Evolutionary conservation across 2,113 vertebrate genomes (phyloP), one percentile per base, ranked within the genome.

Genomic region (Smithornis capensis): DNA sequence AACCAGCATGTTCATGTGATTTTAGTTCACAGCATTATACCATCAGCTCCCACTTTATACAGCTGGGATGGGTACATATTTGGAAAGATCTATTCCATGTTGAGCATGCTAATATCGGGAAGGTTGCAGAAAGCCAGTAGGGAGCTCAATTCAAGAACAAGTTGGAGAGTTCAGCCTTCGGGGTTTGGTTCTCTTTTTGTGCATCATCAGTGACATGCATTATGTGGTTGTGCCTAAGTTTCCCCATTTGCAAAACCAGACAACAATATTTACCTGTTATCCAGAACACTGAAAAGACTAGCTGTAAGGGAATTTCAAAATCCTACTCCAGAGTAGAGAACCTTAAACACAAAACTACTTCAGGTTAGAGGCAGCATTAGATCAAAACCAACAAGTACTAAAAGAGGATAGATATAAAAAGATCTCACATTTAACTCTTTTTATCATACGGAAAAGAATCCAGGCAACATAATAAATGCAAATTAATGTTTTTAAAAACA

Each of bases 1-100:
- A 74, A 81, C 3, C 59, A 82, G 0, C 2, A 3, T 1, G 25
- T 19, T 56, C 2, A 6, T 2, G 6, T 19, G 44, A 69, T 70
- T 87, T 55, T 65, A 50, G 12, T 14, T 52, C 13, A 70, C 6
- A 23, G 7, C 10, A 11, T n/a, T 24, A 19, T 6, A 33, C 13
- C 49, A 79, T 40, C 49, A 76, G 40, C 5, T 89, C 27, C 15
- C 25, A n/a, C 14, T 14, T 13, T 21, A 25, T 8, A n/a, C 17
- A 62, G n/a, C 37, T 57, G 40, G 24, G 31, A 38, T 1, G 1
- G 31, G 49, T 23, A 71, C 70, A 14, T 16, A 76, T 8, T 7
- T 27, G 40, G 56, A 64, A 71, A 71, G 10, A 63, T 38, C 13
- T 49, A 1, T 31, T 75, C 38, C 49, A n/a, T 1, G 3, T 0